Percentiles rank a stretch among this genome's conserved stretches.
These are phyloP conservation scores for Andrena chrysosceles DNA, from an alignment of 2,888 invertebrate genomes.

Conservation along the genomic window DNA sequence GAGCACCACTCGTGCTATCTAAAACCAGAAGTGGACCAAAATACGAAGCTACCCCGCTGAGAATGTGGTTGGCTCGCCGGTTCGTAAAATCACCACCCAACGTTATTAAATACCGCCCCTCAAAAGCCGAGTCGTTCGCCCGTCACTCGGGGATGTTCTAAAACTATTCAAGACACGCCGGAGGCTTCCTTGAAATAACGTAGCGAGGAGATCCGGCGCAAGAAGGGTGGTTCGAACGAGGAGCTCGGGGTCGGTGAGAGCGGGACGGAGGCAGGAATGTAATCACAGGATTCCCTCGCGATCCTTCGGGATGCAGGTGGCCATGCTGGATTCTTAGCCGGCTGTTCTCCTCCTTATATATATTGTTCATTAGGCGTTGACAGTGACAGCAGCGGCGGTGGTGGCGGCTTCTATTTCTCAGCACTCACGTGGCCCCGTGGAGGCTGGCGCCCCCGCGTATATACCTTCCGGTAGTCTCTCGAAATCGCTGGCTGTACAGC, in stretches of 20 bases:
- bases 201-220: conserved; percentile 33
- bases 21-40: too few relatives aligned
- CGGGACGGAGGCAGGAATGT: conserved; percentile 81
- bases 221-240: conserved; percentile 34
- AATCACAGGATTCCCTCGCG: conserved; percentile 84
- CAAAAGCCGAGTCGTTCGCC: conserved; percentile 39
- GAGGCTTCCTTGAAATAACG: conserved; percentile 67
- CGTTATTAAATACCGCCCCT: conserved; percentile 53
- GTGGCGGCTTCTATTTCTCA: conserved; percentile 68
- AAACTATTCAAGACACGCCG: conserved; percentile 70
- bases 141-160: conserved; percentile 64
- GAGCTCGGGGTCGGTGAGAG: conserved; percentile 48
- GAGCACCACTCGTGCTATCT: too few relatives aligned
- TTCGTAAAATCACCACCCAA: conserved; percentile 29
- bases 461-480: conserved; percentile 50
- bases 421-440: conserved; percentile 48
- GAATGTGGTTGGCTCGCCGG: too few relatives aligned
- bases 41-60: too few relatives aligned
- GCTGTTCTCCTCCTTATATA: conserved; percentile 76
- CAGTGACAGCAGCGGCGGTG: conserved; percentile 72
- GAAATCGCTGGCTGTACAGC: conserved; percentile 57
- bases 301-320: conserved; percentile 82
- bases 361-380: conserved; percentile 81
- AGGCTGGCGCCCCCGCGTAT: conserved; percentile 5
- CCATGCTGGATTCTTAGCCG: conserved; percentile 84